Conservation (phyloP, 2,113 vertebrate genomes). For the Microtus pennsylvanicus region DNA sequence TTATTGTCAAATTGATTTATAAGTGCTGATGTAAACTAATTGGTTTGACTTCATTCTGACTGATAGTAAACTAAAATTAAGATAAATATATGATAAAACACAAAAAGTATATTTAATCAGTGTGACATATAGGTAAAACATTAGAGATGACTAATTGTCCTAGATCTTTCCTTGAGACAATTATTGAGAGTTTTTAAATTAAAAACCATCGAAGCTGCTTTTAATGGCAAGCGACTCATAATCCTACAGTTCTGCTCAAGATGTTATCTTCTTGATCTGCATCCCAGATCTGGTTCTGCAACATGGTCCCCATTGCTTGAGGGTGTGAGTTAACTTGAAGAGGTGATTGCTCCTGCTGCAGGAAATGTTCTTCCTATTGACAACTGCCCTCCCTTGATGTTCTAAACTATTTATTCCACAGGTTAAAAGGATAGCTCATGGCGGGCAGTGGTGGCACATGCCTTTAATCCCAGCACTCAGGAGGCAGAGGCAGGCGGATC, state of each 20-base stretch:
- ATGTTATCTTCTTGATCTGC: neutral
- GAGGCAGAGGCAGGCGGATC: too few species aligned
- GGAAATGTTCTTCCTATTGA: neutral
- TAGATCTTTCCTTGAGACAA: neutral
- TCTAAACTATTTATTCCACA: too few species aligned
- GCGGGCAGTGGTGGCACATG: accelerated
- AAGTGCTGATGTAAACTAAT: neutral
- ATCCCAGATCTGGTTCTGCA: neutral
- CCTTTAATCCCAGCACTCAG: too few species aligned
- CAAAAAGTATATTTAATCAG: neutral
- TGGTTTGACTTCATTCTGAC: neutral
- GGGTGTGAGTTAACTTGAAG: too few species aligned
- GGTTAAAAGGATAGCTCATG: neutral
- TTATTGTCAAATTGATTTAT: neutral
- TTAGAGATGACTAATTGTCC: neutral
- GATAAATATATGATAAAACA: neutral
- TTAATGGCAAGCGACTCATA: neutral
- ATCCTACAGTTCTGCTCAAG: neutral
- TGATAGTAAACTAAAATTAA: neutral
- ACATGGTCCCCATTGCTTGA: too few species aligned
- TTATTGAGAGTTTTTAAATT: neutral
- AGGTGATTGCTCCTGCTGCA: too few species aligned
- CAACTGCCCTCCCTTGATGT: too few species aligned
- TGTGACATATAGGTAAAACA: neutral
- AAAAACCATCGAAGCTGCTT: neutral